Conservation (phyloP, 2,797 vertebrate genomes). For the Urocyon cinereoargenteus region DNA sequence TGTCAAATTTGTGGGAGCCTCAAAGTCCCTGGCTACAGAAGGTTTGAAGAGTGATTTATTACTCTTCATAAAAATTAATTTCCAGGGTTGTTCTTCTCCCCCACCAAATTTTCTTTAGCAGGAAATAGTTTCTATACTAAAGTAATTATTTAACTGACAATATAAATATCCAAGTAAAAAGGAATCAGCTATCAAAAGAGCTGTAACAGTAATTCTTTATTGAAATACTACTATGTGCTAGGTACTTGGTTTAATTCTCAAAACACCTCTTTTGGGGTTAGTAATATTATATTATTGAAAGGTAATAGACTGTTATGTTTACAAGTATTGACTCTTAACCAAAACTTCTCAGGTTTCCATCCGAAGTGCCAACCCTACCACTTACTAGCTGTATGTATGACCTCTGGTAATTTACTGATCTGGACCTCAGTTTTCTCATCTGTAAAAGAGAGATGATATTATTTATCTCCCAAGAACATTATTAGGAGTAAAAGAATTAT, state of each 20-base stretch:
- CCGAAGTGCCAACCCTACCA: neutral
- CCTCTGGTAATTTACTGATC: neutral
- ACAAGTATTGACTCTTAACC: neutral
- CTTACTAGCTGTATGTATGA: constrained; percentile 57
- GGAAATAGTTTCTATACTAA: constrained; percentile 30
- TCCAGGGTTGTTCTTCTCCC: neutral
- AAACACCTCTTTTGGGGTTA: constrained; percentile 27
- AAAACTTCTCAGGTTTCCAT: constrained; percentile 21
- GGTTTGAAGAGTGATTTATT: constrained; percentile 41
- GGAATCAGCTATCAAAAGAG: constrained; percentile 39
- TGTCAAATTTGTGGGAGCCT: neutral
- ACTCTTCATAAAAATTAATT: constrained; percentile 55
- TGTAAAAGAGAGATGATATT: constrained; percentile 26
- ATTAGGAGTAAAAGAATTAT: constrained; percentile 59
- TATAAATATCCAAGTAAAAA: constrained; percentile 53
- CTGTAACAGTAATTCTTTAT: neutral
- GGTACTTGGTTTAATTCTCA: constrained; percentile 36
- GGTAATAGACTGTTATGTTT: neutral
- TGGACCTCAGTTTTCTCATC: constrained; percentile 42
- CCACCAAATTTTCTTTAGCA: neutral
- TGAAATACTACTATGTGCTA: neutral
- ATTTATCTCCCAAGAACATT: constrained; percentile 30
- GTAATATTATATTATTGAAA: constrained; percentile 34
- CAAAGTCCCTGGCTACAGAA: neutral
- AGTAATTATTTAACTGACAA: constrained; percentile 40